Base-by-base conservation (phyloP, 2,113 vertebrate species). In the Nothocercus julius region DNA sequence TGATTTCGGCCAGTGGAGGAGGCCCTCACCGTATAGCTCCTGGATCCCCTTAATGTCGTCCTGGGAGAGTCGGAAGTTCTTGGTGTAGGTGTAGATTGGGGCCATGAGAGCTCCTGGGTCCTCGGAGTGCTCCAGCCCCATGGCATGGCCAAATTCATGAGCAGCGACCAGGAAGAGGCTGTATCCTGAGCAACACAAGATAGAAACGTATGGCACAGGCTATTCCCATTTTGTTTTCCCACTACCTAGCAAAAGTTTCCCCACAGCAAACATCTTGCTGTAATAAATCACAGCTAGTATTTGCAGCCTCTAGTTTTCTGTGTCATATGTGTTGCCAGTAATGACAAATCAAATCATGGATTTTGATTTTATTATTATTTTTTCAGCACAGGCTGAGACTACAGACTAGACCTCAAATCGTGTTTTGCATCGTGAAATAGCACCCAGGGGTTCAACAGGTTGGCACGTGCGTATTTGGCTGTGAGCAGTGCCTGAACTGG, bases 131-230 rank as follows among this genome's bases (percentile, higher is more conserved):
- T 99, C 99, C 87, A 99, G 94, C 38, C 99, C 99, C 97, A 99
- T 98, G 1, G 99, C 99, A 11, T 99, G 99, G 82, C 99, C 99
- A 92, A 99, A 99, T 82, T 99, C 99, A 67, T 99, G 99, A 87
- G 99, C 99, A 45, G 99, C 99, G 95, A 99, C 99, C 84, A 99
- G 96, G 98, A 99, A 99, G 83, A 99, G 97, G 96, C 99, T 99
- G 97, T 99, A 99, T 40, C 99, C 99, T 99, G 94, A 47, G 67
- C 4, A 84, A 85, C 32, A 73, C 9, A n/a, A 84, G 36, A 6
- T 4, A 40, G 11, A 85, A 15, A n/a, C 15, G 16, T 72, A 74
- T 8, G 11, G 10, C 1, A 1, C 21, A 45, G 16, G 5, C 61
- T 91, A 49, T 66, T 34, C 21, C 1, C 19, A 32, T 42, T 86